A percentile compares a stretch with the other conserved stretches of the same genome.
Conservation (phyloP, 1,140 invertebrate species). For the Augochlora pura region DNA sequence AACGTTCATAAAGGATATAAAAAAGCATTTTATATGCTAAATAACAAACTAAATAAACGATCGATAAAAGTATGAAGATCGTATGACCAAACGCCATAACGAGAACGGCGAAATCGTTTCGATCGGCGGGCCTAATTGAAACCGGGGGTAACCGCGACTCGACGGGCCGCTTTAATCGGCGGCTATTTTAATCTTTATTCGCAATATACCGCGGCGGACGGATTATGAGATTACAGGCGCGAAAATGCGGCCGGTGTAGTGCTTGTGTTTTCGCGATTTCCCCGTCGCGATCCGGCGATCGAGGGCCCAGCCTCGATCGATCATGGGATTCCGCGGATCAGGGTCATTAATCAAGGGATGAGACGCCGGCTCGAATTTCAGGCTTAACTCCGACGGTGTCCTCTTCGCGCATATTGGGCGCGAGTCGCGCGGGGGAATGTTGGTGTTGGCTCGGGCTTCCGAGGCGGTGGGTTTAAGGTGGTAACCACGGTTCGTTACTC, state of each 20-base stretch:
- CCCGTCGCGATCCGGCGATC: not conserved
- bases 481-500: slow-evolving; percentile 53
- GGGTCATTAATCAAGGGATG: slow-evolving; percentile 36
- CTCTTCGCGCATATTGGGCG: slow-evolving; percentile 7
- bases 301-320: not conserved
- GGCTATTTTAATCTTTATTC: slow-evolving; percentile 28
- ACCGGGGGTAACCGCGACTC: not conserved
- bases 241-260: not conserved
- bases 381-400: slow-evolving; percentile 7
- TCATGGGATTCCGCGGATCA: not conserved
- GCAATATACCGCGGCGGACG: slow-evolving; percentile 12
- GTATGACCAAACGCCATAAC: not conserved
- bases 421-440: not conserved
- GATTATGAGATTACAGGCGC: slow-evolving; percentile 4
- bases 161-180: slow-evolving; percentile 8
- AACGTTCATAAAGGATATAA: too few species aligned
- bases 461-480: slow-evolving; percentile 37
- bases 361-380: slow-evolving; percentile 17
- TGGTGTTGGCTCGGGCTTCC: not conserved
- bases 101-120: slow-evolving; percentile 5
- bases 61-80: too few species aligned
- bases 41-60: too few species aligned
- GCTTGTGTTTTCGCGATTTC: not conserved
- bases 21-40: too few species aligned
- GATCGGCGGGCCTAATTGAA: slow-evolving; percentile 17